Percentiles rank a stretch among this genome's conserved stretches.
These are phyloP conservation scores for Brachirus orientalis DNA, from an alignment of 2,113 vertebrate genomes.

Conservation along the genomic window DNA sequence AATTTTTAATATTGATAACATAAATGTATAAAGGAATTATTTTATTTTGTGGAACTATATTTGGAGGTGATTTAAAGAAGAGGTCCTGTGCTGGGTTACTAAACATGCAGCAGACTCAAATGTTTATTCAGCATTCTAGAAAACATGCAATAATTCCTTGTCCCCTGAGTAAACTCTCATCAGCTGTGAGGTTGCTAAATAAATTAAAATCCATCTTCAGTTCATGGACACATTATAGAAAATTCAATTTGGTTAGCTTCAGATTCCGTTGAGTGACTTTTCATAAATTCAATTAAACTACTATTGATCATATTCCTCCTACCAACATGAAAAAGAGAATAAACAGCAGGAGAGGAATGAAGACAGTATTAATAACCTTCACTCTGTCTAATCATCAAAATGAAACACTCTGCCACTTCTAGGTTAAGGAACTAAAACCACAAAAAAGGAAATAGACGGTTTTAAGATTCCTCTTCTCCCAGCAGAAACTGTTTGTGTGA, in stretches of 20 bases:
- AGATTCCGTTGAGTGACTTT: neutral
- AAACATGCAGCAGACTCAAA: conserved; percentile 25
- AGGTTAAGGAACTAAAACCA: conserved; percentile 75
- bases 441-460: conserved; percentile 64
- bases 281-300: neutral
- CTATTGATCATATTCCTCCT: neutral
- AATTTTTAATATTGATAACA: neutral
- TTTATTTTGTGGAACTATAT: neutral
- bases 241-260: neutral
- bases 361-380: conserved; percentile 15
- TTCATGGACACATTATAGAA: neutral
- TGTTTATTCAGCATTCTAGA: conserved; percentile 56
- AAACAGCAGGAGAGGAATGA: neutral
- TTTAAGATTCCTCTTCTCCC: conserved; percentile 54
- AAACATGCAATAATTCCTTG: conserved; percentile 4
- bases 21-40: too few species aligned
- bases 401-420: conserved; percentile 21
- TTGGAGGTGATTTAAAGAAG: conserved; percentile 27
- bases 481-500: conserved; percentile 66
- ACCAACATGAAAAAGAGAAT: too few species aligned
- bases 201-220: neutral
- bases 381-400: conserved; percentile 56
- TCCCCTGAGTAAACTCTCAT: conserved; percentile 29
- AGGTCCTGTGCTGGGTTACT: conserved; percentile 44
- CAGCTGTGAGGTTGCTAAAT: neutral